A percentile compares a stretch with the other conserved stretches of the same genome.
These are phyloP conservation scores for Tuberolachnus salignus DNA, from an alignment of 2,888 invertebrate species.

Conservation along the genomic window DNA sequence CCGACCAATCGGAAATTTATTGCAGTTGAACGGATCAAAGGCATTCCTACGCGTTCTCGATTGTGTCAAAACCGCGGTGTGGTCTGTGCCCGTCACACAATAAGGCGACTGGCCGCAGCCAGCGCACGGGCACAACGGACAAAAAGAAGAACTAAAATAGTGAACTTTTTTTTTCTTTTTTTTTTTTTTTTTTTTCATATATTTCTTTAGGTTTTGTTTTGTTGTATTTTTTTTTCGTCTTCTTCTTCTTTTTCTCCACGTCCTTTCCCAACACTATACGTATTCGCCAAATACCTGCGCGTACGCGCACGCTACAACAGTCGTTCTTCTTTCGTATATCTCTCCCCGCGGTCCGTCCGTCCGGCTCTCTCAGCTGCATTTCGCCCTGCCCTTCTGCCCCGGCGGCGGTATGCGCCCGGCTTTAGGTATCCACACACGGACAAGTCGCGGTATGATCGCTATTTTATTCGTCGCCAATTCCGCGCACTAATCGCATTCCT, in stretches of 20 bases:
- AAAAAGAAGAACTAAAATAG: conserved; percentile 8
- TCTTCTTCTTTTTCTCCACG: no score
- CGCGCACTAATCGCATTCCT: conserved; percentile 24
- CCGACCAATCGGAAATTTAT: conserved; percentile 51
- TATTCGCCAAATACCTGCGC: conserved; percentile 23
- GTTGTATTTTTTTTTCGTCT: no score
- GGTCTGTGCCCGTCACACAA: conserved; percentile 51
- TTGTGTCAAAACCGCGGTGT: conserved; percentile 53
- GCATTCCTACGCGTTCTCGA: conserved; percentile 54
- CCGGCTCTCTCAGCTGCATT: no score
- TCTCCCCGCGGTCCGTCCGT: background rate
- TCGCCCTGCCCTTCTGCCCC: conserved; percentile 13
- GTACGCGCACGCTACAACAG: background rate
- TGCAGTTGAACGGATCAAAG: conserved; percentile 48
- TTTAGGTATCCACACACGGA: background rate
- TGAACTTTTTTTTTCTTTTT: conserved; percentile 12
- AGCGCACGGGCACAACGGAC: conserved; percentile 3
- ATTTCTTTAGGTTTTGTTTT: background rate
- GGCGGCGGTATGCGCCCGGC: conserved; percentile 11
- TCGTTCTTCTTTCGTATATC: conserved; percentile 11
- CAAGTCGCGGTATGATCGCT: conserved; percentile 32
- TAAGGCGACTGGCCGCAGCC: background rate
- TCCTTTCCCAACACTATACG: conserved; percentile 16
- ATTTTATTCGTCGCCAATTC: conserved; percentile 39
- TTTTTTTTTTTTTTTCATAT: background rate